A percentile compares a stretch with the other conserved stretches of the same genome.
Conservation (phyloP, 2,888 invertebrate species). For the Chrysomela aeneicollis region DNA sequence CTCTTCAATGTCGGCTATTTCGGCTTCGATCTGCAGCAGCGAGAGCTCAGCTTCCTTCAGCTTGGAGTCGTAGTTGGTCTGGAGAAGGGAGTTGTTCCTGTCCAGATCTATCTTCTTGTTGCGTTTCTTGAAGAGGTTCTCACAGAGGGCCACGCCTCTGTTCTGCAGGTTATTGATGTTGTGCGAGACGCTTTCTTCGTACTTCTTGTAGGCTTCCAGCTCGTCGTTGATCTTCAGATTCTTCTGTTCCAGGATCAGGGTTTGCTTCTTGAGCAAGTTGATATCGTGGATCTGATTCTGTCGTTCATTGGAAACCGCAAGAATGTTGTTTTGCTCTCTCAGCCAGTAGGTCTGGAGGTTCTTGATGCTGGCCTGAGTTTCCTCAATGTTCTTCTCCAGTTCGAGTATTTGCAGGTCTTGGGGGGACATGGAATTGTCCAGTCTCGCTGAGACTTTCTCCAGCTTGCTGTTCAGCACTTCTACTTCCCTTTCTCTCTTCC, state of each 20-base stretch:
- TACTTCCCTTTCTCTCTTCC: constrained; percentile 64
- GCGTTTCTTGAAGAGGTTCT: constrained; percentile 66
- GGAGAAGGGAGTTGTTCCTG: constrained; percentile 64
- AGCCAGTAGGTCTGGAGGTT: constrained; percentile 78
- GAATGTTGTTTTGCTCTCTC: constrained; percentile 76
- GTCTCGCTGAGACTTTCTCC: constrained; percentile 62
- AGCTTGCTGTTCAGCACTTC: constrained; percentile 65
- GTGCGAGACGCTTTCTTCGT: constrained; percentile 67
- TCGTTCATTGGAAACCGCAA: constrained; percentile 73
- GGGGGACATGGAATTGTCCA: constrained; percentile 64
- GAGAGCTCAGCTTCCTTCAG: constrained; percentile 73
- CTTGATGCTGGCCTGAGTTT: constrained; percentile 69
- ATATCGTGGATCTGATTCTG: constrained; percentile 73
- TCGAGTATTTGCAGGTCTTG: constrained; percentile 70
- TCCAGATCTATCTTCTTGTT: constrained; percentile 65
- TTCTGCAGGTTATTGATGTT: constrained; percentile 69
- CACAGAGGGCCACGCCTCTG: constrained; percentile 67
- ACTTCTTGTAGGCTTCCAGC: constrained; percentile 66
- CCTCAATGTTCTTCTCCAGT: constrained; percentile 71
- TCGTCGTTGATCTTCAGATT: constrained; percentile 74
- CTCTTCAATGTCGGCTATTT: constrained; percentile 71
- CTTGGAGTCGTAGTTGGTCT: constrained; percentile 62
- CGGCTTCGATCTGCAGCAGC: constrained; percentile 72
- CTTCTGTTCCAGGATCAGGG: constrained; percentile 76
- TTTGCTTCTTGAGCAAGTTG: constrained; percentile 74